A percentile compares a stretch with the other conserved stretches of the same genome.
phyloP scores from a whole-genome alignment of 2,888 invertebrate genomes.

The Listrodromus nycthemerus region DNA sequence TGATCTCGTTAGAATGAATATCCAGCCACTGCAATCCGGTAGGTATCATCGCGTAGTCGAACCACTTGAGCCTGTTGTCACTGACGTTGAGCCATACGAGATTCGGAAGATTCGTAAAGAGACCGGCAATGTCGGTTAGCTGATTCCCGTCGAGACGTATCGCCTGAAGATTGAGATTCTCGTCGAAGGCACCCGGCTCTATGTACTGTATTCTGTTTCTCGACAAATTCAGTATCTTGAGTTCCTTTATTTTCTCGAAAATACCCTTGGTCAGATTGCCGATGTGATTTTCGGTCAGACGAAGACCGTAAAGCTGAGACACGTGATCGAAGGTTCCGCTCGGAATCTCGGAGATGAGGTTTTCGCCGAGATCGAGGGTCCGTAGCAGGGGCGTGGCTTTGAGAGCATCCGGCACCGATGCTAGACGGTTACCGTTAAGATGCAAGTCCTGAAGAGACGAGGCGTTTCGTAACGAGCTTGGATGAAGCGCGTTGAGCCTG shows the following conservation, averaged over 20 bases:
- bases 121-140: conserved; percentile 91
- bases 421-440: conserved; percentile 92
- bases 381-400: conserved; percentile 91
- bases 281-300: conserved; percentile 94
- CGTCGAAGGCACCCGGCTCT: conserved; percentile 92
- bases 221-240: conserved; percentile 93
- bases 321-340: conserved; percentile 93
- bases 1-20: conserved; percentile 93
- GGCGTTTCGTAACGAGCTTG: conserved; percentile 91
- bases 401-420: conserved; percentile 90
- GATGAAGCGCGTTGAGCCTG: conserved; percentile 90
- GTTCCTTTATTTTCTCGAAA: conserved; percentile 91
- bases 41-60: conserved; percentile 94
- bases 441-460: conserved; percentile 93
- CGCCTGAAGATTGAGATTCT: conserved; percentile 91
- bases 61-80: conserved; percentile 93
- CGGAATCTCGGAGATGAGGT: conserved; percentile 91
- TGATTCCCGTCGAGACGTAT: conserved; percentile 93
- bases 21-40: conserved; percentile 94
- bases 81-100: conserved; percentile 95
- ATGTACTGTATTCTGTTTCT: conserved; percentile 93
- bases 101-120: conserved; percentile 92
- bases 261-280: conserved; percentile 92
- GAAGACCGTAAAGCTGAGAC: conserved; percentile 92
- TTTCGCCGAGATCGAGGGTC: conserved; percentile 94